Conservation (phyloP, 2,113 vertebrate genomes). For the Apteryx mantelli region DNA sequence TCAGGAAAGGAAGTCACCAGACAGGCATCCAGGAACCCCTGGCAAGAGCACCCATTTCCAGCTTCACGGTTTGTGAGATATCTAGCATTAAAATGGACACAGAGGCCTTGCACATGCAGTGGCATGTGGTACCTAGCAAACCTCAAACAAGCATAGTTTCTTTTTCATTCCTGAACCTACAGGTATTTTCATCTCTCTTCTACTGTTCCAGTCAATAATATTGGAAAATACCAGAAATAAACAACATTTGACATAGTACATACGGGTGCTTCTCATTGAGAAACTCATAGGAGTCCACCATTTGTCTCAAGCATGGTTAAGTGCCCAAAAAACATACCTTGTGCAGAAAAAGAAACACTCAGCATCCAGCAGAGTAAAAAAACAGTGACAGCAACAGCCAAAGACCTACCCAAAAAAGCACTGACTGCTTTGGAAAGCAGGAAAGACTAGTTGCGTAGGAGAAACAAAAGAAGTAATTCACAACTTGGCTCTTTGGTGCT, state of each 20-base stretch:
- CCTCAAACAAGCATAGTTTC: neutral
- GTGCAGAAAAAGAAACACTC: neutral
- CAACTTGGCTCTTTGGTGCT: neutral
- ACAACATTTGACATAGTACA: neutral
- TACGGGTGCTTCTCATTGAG: neutral
- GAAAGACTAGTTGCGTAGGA: neutral
- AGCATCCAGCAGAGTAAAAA: neutral
- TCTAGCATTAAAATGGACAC: neutral
- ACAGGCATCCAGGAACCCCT: fast-evolving
- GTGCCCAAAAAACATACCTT: slow-evolving; percentile 8
- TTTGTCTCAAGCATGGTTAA: neutral
- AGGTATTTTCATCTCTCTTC: neutral
- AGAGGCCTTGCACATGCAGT: neutral
- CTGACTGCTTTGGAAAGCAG: neutral
- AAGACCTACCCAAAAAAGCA: neutral
- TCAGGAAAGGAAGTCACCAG: neutral
- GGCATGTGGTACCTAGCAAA: neutral
- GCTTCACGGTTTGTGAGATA: neutral
- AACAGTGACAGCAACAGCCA: neutral
- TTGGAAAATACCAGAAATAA: neutral
- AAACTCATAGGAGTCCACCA: neutral
- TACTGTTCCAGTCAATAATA: neutral
- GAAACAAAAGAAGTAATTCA: neutral
- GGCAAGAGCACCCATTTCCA: neutral
- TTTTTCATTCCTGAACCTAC: neutral